Conservation (phyloP, 2,888 invertebrate species). For the Ichneumon xanthorius region DNA sequence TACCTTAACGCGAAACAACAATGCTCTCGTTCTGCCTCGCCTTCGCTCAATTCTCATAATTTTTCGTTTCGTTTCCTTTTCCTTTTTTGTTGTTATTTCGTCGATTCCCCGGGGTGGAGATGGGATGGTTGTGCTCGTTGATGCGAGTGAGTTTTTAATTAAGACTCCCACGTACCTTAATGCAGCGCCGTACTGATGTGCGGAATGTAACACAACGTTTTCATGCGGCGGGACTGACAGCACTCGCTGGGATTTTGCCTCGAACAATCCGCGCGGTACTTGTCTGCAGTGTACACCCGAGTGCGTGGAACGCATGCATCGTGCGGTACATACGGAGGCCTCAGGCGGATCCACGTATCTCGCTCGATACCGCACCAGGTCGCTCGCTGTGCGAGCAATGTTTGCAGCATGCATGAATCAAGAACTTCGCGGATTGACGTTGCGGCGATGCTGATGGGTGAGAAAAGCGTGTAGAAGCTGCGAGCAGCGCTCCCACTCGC, state of each 20-base stretch:
- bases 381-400: slow-evolving; percentile 1
- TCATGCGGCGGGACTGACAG: slow-evolving; percentile 53
- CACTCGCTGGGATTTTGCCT: slow-evolving; percentile 46
- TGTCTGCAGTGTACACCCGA: slow-evolving; percentile 31
- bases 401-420: slow-evolving; percentile 28
- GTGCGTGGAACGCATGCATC: slow-evolving; percentile 12
- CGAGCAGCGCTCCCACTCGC: background rate
- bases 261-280: slow-evolving; percentile 43
- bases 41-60: slow-evolving; percentile 38
- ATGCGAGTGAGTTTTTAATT: slow-evolving; percentile 56
- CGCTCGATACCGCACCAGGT: slow-evolving; percentile 24
- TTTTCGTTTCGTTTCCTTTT: background rate
- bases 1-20: background rate
- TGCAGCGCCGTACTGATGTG: background rate
- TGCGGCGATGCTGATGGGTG: slow-evolving; percentile 20
- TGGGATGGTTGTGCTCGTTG: slow-evolving; percentile 34
- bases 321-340: slow-evolving; percentile 1
- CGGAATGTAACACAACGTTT: slow-evolving; percentile 5
- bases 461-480: slow-evolving; percentile 13
- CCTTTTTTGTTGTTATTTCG: background rate
- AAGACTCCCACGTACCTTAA: slow-evolving; percentile 17
- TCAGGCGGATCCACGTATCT: slow-evolving; percentile 48
- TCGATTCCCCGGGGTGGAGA: slow-evolving; percentile 47
- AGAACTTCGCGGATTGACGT: slow-evolving; percentile 26
- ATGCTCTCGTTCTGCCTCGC: background rate